These are phyloP conservation scores for Caradrina kadenii DNA, from an alignment of 2,888 invertebrate genomes.

Conservation along the genomic window DNA sequence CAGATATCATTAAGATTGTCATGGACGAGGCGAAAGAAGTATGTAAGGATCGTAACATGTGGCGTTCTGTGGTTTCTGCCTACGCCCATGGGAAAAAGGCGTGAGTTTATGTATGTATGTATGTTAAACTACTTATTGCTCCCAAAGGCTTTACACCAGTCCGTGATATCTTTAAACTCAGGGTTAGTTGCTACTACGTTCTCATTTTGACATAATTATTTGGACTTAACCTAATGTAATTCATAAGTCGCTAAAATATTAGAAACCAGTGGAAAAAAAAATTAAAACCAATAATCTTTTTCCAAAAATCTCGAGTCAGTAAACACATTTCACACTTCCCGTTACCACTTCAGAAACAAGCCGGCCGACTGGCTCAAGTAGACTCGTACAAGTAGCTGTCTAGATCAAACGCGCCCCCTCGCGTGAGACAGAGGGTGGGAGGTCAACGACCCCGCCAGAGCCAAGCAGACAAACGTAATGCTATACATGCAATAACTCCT, in stretches of 20 bases:
- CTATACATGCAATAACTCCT: slow-evolving; percentile 43
- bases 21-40: no score
- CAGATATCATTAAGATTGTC: no score
- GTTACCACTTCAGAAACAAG: slow-evolving; percentile 22
- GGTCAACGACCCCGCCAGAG: slow-evolving; percentile 62
- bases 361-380: slow-evolving; percentile 39
- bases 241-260: not conserved
- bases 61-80: no score
- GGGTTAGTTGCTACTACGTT: no score
- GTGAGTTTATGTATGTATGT: no score
- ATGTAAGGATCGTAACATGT: no score
- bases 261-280: not conserved
- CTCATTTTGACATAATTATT: no score
- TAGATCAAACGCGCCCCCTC: slow-evolving; percentile 48
- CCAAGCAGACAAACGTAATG: slow-evolving; percentile 52
- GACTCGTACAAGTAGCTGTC: slow-evolving; percentile 44
- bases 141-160: no score
- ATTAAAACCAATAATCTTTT: not conserved
- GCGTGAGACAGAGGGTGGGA: slow-evolving; percentile 65
- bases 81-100: no score
- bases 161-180: no score
- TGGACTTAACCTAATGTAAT: no score
- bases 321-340: slow-evolving; percentile 16
- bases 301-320: slow-evolving; percentile 1
- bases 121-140: no score